Evolutionary conservation across 2,888 invertebrate genomes (phyloP).

Genomic region (Leptarthrus brevirostris): DNA sequence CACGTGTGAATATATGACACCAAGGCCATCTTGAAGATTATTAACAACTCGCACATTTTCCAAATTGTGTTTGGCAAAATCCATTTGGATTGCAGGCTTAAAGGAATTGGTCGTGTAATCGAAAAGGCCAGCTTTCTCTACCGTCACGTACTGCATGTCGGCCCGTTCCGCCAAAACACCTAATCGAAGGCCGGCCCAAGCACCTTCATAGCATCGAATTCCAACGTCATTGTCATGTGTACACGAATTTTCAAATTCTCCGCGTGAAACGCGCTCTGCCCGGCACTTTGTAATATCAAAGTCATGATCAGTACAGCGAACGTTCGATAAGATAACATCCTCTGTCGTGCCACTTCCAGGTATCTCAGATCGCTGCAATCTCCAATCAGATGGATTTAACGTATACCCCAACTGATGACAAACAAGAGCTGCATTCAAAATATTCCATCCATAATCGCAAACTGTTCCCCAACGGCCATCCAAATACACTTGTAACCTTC

Average conservation of each 20-base stretch:
- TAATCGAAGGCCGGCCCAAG: slow-evolving; percentile 94
- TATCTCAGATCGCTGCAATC: slow-evolving; percentile 83
- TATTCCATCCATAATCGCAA: slow-evolving; percentile 96
- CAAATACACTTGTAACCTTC: slow-evolving; percentile 85
- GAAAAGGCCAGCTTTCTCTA: slow-evolving; percentile 92
- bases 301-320: slow-evolving; percentile 91
- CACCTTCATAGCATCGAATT: slow-evolving; percentile 87
- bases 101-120: slow-evolving; percentile 91
- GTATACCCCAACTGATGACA: slow-evolving; percentile 95
- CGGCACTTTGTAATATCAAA: slow-evolving; percentile 89
- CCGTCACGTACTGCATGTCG: slow-evolving; percentile 86
- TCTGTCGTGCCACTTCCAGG: slow-evolving; percentile 82
- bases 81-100: slow-evolving; percentile 90
- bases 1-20: slow-evolving; percentile 93
- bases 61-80: slow-evolving; percentile 84
- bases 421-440: slow-evolving; percentile 89
- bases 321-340: slow-evolving; percentile 84
- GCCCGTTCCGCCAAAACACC: slow-evolving; percentile 89
- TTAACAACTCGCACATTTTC: slow-evolving; percentile 84
- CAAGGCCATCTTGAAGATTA: slow-evolving; percentile 93
- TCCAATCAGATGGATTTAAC: slow-evolving; percentile 93
- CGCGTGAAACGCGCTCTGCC: slow-evolving; percentile 73
- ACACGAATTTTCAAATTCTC: slow-evolving; percentile 90
- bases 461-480: slow-evolving; percentile 96
- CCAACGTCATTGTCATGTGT: slow-evolving; percentile 89